Percentiles rank a stretch among this genome's conserved stretches.
Evolutionary conservation across 2,113 vertebrate species (phyloP).

Genomic region (Trachemys scripta): DNA sequence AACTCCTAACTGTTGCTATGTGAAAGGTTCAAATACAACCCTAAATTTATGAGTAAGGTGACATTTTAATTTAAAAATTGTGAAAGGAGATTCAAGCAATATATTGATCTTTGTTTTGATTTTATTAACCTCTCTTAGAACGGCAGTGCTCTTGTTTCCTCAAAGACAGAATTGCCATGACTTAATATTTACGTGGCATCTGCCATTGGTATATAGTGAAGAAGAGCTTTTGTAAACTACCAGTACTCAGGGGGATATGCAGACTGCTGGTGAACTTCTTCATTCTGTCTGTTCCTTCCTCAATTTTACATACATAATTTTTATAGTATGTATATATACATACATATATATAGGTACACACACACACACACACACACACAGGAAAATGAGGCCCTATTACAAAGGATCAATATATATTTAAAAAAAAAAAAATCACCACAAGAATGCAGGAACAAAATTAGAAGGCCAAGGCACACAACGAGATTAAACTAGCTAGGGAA

Average conservation of each 20-base stretch:
- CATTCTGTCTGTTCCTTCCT: background rate
- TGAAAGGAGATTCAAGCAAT: background rate
- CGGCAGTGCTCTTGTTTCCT: constrained; percentile 12
- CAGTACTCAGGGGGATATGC: background rate
- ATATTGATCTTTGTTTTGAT: constrained; percentile 29
- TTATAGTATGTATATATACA: background rate
- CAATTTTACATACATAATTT: background rate
- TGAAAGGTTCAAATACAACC: background rate
- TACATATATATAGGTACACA: background rate
- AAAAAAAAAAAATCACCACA: no score
- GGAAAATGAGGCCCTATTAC: no score
- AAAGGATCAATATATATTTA: no score
- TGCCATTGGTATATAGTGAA: background rate
- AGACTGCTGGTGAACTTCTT: background rate
- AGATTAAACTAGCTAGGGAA: no score
- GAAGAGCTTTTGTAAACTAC: background rate
- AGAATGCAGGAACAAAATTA: no score
- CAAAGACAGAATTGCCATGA: background rate
- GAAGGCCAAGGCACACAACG: no score
- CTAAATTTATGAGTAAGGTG: constrained; percentile 7
- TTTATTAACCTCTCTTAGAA: constrained; percentile 6
- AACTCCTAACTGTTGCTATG: background rate
- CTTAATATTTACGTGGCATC: constrained; percentile 7
- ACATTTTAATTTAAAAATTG: constrained; percentile 53
- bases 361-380: background rate